Evolutionary conservation across 2,797 vertebrate genomes (phyloP), one percentile per base, ranked within the genome.

Genomic region (Smutsia gigantea): DNA sequence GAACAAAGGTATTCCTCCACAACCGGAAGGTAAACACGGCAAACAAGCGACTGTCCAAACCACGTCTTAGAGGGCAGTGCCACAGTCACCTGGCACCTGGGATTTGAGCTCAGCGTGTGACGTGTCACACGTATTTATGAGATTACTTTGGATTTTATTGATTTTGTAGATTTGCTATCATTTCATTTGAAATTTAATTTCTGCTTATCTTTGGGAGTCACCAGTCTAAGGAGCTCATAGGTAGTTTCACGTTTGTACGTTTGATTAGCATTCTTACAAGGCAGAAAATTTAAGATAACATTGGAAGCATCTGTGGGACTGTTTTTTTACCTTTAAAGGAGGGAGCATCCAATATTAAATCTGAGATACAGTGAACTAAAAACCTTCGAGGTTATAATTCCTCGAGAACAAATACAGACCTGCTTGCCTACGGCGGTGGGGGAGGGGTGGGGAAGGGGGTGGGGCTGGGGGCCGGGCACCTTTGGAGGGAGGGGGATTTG

Each of bases 11-110:
- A 64, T 21, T 23, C 31, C 46, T 25, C 18, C 49, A 21, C 34
- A 14, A 0, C 34, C 0, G 0, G 72, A 8, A 79, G 37, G 37
- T 17, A 72, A 72, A 29, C 3, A 14, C 0, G 0, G 5, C 11
- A 10, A 69, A 53, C 18, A 69, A n/a, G 10, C 17, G 19, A 61
- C 21, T 11, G 13, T 9, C 27, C 55, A 15, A 39, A 29, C 5
- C 90, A 2, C 0, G 0, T 23, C 19, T n/a, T 0, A 64, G 14
- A 21, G 17, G 7, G 4, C 34, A 9, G 53, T 1, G 39, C 39
- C 4, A 1, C 4, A 27, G 23, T 37, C 37, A 27, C 12, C 0
- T 2, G 17, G 3, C 37, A 5, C 29, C 3, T 1, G 21, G 59
- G 23, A 19, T 53, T 29, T n/a, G 71, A 34, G 23, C 8, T 42